phyloP scores from a whole-genome alignment of 2,113 vertebrate genomes.

The Arizona elegans region DNA sequence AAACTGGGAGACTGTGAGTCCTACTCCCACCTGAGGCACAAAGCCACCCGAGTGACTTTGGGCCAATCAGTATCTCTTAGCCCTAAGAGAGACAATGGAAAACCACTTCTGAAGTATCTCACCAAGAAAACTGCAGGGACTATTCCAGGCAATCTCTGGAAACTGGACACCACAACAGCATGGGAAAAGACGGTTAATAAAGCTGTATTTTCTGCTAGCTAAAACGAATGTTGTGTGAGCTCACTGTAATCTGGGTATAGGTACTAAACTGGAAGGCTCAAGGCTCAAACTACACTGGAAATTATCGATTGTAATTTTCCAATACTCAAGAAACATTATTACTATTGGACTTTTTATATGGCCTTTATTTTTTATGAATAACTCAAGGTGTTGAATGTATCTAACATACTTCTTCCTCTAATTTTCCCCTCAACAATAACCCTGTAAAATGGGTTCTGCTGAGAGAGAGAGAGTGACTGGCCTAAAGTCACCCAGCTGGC shows the following conservation, averaged over 20 bases:
- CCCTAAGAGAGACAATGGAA: no score
- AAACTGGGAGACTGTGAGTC: no score
- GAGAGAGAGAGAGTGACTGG: neutral
- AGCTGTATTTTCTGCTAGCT: neutral
- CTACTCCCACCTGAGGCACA: no score
- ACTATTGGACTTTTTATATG: neutral
- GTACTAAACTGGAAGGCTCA: neutral
- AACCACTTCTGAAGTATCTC: no score
- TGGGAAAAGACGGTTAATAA: neutral
- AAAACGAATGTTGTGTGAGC: neutral
- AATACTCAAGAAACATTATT: neutral
- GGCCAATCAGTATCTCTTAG: no score
- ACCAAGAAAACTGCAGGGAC: no score
- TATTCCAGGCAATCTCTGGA: neutral
- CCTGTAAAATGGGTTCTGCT: neutral
- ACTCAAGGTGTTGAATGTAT: neutral
- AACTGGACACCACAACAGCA: neutral
- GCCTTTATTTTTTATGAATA: neutral
- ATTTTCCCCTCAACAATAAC: neutral
- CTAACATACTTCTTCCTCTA: neutral
- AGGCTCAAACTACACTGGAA: neutral
- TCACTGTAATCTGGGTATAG: neutral
- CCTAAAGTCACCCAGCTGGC: neutral
- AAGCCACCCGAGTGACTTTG: no score
- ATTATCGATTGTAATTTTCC: neutral